Percentiles rank a stretch among this genome's conserved stretches.
phyloP scores from a whole-genome alignment of 2,797 vertebrate species.

The Takifugu ocellatus region DNA sequence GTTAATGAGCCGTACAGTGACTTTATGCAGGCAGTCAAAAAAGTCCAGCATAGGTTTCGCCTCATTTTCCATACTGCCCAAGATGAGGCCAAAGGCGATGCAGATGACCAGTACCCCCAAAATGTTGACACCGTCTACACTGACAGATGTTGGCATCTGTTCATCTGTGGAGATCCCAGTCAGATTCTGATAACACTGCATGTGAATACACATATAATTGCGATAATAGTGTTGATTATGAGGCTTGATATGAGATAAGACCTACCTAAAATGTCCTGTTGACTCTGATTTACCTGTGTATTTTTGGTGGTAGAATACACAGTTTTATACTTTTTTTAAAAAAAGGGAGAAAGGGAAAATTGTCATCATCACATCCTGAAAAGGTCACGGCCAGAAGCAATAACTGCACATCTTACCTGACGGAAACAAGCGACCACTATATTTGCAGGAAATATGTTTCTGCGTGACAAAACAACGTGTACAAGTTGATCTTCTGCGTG shows the following conservation, averaged over 20 bases:
- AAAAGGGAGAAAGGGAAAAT: neutral
- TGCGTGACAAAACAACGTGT: neutral
- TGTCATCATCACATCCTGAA: too few species aligned
- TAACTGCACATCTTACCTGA: conserved; percentile 67
- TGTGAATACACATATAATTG: neutral
- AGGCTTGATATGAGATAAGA: neutral
- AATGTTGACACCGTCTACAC: conserved; percentile 78
- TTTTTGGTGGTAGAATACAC: conserved; percentile 12
- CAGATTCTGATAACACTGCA: neutral
- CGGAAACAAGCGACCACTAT: conserved; percentile 85
- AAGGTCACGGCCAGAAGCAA: too few species aligned
- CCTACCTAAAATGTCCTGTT: neutral
- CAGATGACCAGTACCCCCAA: conserved; percentile 76
- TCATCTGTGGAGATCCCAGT: conserved; percentile 5
- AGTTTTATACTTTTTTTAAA: conserved; percentile 26
- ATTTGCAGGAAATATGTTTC: conserved; percentile 82
- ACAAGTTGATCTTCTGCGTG: neutral
- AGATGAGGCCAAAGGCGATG: conserved; percentile 55
- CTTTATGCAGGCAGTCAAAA: conserved; percentile 82
- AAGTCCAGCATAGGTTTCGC: conserved; percentile 77
- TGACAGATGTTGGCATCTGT: conserved; percentile 66
- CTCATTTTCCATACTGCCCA: conserved; percentile 15
- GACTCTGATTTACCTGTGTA: conserved; percentile 1
- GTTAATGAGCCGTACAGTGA: conserved; percentile 81
- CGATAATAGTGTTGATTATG: neutral